Conservation (phyloP, 2,888 invertebrate species). For the Leptinotarsa juncta region DNA sequence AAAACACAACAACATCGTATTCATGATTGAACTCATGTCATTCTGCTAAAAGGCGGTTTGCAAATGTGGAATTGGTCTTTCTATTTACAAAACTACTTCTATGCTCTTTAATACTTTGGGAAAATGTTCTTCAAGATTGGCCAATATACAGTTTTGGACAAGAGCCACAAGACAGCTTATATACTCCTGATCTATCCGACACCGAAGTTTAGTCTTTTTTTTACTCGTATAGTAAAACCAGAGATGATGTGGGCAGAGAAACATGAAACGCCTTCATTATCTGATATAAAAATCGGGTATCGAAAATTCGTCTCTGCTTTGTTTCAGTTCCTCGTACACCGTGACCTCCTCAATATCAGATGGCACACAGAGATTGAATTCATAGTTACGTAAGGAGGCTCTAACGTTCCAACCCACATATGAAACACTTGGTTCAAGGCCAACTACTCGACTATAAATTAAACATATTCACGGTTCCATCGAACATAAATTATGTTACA, state of each 20-base stretch:
- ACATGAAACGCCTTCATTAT: neutral
- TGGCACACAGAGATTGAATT: slow-evolving; percentile 19
- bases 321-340: neutral
- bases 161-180: too few species aligned
- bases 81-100: too few species aligned
- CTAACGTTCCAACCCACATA: slow-evolving; percentile 21
- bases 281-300: neutral
- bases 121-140: too few species aligned
- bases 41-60: too few species aligned
- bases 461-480: slow-evolving; percentile 11
- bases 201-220: neutral
- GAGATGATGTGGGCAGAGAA: neutral
- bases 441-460: slow-evolving; percentile 18
- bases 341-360: slow-evolving; percentile 16
- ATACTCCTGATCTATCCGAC: too few species aligned
- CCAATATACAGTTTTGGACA: too few species aligned
- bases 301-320: neutral
- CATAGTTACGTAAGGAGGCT: slow-evolving; percentile 17
- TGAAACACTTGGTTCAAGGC: slow-evolving; percentile 19
- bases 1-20: too few species aligned
- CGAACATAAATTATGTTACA: slow-evolving; percentile 9
- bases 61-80: too few species aligned
- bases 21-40: too few species aligned
- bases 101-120: too few species aligned
- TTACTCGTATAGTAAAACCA: neutral